These are phyloP conservation scores for Psilanteris sp. DNA, from an alignment of 1,140 invertebrate genomes.

Conservation along the genomic window DNA sequence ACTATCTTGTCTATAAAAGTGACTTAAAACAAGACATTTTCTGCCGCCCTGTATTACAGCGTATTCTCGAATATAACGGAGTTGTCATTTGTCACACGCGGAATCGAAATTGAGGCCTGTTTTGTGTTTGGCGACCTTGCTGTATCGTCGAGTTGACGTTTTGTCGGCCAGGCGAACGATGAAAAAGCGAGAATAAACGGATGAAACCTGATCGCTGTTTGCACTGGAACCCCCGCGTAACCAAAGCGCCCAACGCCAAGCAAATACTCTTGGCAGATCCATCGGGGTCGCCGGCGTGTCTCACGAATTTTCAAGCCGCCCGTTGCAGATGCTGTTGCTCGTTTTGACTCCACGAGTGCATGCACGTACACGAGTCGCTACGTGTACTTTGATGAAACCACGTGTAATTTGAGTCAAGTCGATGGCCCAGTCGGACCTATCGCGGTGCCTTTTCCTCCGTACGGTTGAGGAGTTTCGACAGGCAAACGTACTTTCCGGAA, in stretches of 20 bases:
- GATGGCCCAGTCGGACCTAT: slow-evolving; percentile 22
- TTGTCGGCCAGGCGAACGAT: slow-evolving; percentile 20
- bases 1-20: no score
- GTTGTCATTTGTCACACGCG: background rate
- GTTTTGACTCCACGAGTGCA: slow-evolving; percentile 15
- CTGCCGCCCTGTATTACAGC: no score
- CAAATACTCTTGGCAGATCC: slow-evolving; percentile 68
- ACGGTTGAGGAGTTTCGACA: background rate
- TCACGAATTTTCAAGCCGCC: slow-evolving; percentile 45
- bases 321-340: slow-evolving; percentile 44
- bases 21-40: no score
- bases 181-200: slow-evolving; percentile 48
- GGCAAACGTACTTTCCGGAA: background rate
- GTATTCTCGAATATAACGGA: background rate
- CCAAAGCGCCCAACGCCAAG: slow-evolving; percentile 71
- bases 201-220: slow-evolving; percentile 76
- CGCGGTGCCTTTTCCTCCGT: slow-evolving; percentile 3
- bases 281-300: slow-evolving; percentile 48
- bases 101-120: slow-evolving; percentile 19
- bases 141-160: slow-evolving; percentile 31
- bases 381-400: slow-evolving; percentile 5
- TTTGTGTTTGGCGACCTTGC: slow-evolving; percentile 44
- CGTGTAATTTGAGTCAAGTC: slow-evolving; percentile 50
- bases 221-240: slow-evolving; percentile 74
- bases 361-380: background rate